Percentiles rank a stretch among this genome's conserved stretches.
phyloP scores from a whole-genome alignment of 2,888 invertebrate species.

The Stramonita haemastoma region DNA sequence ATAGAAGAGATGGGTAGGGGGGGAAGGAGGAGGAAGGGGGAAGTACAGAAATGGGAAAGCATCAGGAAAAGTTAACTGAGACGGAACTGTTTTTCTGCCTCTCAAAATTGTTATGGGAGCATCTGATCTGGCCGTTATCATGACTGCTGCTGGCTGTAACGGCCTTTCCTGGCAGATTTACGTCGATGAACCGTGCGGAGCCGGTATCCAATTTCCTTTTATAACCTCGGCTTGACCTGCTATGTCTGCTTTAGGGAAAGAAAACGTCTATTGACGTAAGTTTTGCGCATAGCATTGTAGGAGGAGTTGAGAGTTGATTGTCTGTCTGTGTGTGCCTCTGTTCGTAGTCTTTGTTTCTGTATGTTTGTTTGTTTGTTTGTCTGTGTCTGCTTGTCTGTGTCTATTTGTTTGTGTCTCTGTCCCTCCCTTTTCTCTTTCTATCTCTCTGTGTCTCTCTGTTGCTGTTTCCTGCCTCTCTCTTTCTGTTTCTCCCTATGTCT shows the following conservation, averaged over 20 bases:
- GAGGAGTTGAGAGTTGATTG: neutral
- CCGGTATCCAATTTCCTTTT: conserved; percentile 14
- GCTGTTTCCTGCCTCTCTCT: neutral
- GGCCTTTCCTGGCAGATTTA: conserved; percentile 17
- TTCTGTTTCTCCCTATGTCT: neutral
- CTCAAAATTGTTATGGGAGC: neutral
- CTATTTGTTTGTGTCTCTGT: neutral
- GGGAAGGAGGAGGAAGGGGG: neutral
- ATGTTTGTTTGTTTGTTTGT: neutral
- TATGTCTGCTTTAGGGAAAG: neutral
- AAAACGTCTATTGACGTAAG: neutral
- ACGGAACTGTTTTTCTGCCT: neutral
- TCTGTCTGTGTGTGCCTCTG: neutral
- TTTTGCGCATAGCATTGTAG: neutral
- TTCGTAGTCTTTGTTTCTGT: neutral
- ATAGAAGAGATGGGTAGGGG: neutral
- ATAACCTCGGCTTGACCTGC: neutral
- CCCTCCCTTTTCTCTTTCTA: too few species aligned
- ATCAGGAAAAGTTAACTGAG: neutral
- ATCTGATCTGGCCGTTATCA: neutral
- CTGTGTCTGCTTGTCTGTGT: neutral
- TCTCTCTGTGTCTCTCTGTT: neutral
- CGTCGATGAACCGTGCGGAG: neutral
- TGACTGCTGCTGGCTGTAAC: neutral
- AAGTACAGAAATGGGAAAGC: neutral